Evolutionary conservation across 2,113 vertebrate genomes (phyloP), one percentile per base, ranked within the genome.

Genomic region (Chloebia gouldiae): DNA sequence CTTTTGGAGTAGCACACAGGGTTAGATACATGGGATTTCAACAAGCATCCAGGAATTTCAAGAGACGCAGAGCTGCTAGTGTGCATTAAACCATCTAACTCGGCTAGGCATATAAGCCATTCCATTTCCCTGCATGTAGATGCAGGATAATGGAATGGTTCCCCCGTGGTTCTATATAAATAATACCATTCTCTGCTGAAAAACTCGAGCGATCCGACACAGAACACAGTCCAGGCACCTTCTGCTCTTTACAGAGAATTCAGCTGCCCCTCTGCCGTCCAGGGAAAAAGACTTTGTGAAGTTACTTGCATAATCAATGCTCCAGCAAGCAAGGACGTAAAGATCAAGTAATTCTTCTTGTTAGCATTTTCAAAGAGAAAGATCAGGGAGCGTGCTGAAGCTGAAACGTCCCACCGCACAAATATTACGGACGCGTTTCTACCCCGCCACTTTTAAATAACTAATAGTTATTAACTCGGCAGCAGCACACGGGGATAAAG

Each of bases 141-240:
- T n/a, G n/a, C n/a, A n/a, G n/a, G n/a, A n/a, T n/a, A n/a, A n/a
- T n/a, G n/a, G n/a, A n/a, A n/a, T 6, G 3, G 15, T 8, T 51
- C 39, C 40, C 16, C n/a, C 17, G 1, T 3, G 3, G 11, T 25
- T 6, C 12, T 10, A 1, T 1, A 35, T 5, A 25, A 69, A 35
- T 9, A 24, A 15, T 3, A 39, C 1, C 3, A 9, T 23, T 70
- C 22, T 22, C 16, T 3, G 16, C 35, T 37, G 19, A 27, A 23
- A 37, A 37, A 9, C 33, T 49, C 15, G 23, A 0, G 1, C 0
- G 7, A 23, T 18, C 31, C 13, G 2, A 40, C 40, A 45, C 20
- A 9, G 24, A 16, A 28, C 47, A n/a, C 24, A 44, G 39, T 10
- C 68, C 18, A 22, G 6, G 10, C 6, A 57, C 27, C 27, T 40